Conservation (phyloP, 2,113 vertebrate species). For the Pangasianodon hypophthalmus region DNA sequence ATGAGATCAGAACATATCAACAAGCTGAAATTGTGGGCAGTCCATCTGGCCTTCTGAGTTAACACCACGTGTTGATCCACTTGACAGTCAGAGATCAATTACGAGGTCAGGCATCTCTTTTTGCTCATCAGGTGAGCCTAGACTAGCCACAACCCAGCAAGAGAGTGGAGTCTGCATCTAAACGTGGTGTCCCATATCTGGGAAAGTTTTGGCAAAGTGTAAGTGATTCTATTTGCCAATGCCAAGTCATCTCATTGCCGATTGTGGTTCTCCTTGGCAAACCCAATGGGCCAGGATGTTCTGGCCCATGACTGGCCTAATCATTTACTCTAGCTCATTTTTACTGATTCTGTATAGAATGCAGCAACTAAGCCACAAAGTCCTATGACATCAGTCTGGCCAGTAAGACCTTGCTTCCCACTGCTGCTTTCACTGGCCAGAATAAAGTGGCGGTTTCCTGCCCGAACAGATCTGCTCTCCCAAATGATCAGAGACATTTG, state of each 20-base stretch:
- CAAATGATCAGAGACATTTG: neutral
- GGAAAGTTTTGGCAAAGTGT: neutral
- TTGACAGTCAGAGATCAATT: neutral
- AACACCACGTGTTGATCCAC: neutral
- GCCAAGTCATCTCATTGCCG: neutral
- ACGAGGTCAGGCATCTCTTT: neutral
- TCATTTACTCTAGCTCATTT: neutral
- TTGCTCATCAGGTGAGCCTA: neutral
- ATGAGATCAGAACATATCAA: neutral
- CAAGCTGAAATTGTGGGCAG: neutral
- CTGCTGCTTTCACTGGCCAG: neutral
- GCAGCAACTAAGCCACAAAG: neutral
- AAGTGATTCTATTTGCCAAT: neutral
- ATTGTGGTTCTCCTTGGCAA: neutral
- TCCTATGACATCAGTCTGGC: neutral
- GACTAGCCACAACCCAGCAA: neutral
- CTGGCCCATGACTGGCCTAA: neutral
- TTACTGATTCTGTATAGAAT: neutral
- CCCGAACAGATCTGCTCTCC: neutral
- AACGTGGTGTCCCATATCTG: too few species aligned
- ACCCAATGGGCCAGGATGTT: neutral
- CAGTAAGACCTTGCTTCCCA: neutral
- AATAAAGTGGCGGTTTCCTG: neutral
- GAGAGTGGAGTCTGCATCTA: neutral
- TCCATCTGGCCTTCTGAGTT: neutral